Base-by-base conservation (phyloP, 2,113 vertebrate genomes). In the Syngnathoides biaculeatus region DNA sequence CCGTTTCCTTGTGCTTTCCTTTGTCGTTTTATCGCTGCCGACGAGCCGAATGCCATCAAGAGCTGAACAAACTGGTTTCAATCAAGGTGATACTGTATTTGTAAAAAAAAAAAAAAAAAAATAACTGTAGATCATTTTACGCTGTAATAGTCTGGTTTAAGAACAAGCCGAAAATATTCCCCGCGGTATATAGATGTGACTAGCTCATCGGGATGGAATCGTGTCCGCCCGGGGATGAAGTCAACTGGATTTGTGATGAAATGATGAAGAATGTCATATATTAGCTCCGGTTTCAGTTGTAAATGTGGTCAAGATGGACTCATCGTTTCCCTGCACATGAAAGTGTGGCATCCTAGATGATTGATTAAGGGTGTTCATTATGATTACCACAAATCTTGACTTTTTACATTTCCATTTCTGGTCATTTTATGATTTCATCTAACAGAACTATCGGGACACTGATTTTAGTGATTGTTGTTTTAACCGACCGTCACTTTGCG, bases 361-460 rank as follows among this genome's bases (percentile, higher is more conserved):
- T 27, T 8, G 26, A 57, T 57, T 57, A 26, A 30, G 2, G 26
- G 17, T 15, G 27, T 62, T 43, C 39, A 43, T 22, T 14, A 13
- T 40, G 39, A 43, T 26, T 43, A 42, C 38, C 12, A 19, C 20
- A 5, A n/a, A 60, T 2, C 8, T 10, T 0, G 15, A 17, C 14
- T 47, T 47, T 47, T 47, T 47, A 5, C 15, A n/a, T 17, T 47
- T 19, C 15, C 24, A 8, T 22, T 27, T 11, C 13, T 55, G 52
- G 50, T 69, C 19, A 42, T 67, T 43, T 40, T 24, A 47, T 67
- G 57, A 50, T 68, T 65, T 65, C 22, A 58, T 47, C 1, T 39
- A 15, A 20, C 13, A 60, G 17, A 57, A 39, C n/a, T 56, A 13
- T 57, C 26, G n/a, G 19, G 40, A 59, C 6, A 9, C 19, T 14